Evolutionary conservation across 92 coral and sea anemone genomes (phyloP), one percentile per base, ranked within the genome.

Genomic region (Zoanthus solanderi): DNA sequence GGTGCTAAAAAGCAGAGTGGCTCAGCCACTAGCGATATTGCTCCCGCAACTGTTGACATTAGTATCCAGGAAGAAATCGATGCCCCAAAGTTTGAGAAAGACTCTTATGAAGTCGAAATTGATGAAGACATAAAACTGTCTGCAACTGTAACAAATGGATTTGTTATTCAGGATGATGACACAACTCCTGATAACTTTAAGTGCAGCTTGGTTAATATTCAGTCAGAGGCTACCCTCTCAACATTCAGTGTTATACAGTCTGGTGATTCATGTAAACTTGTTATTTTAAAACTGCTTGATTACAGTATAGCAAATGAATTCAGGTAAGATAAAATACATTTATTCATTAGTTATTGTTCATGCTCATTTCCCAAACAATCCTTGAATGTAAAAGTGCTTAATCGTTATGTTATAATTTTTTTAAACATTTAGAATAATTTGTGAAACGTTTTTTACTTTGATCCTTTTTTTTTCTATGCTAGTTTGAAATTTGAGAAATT

Each of bases 1-100:
- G 78, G 85, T 66, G 94, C 92, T 7, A 85, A 79, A 31, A 95
- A 95, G 9, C 71, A 87, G n/a, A 44, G 44, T 47, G 61, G 75
- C 2, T 9, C 66, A 18, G 61, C 46, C 0, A 81, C 75, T 31
- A 78, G 69, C 5, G 89, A 63, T 28, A 78, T 84, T n/a, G 56
- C 89, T 50, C 74, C 86, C 28, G 93, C 88, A 16, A 80, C 90
- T 11, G 90, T 92, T 0, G 90, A 80, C 48, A 79, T 95, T 52
- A 85, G 73, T 32, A 81, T 81, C 9, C 58, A 47, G 65, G 93
- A 88, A 73, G 87, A 82, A 69, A 91, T 73, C 34, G 98, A 95
- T 71, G 88, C 90, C 28, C 98, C 98, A 14, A 75, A 42, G 58
- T 95, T 95, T 75, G 75, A 84, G 31, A 63, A 87, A 14, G 15